Evolutionary conservation across 2,797 vertebrate species (phyloP).

Genomic region (Hephaestus fuliginosus): DNA sequence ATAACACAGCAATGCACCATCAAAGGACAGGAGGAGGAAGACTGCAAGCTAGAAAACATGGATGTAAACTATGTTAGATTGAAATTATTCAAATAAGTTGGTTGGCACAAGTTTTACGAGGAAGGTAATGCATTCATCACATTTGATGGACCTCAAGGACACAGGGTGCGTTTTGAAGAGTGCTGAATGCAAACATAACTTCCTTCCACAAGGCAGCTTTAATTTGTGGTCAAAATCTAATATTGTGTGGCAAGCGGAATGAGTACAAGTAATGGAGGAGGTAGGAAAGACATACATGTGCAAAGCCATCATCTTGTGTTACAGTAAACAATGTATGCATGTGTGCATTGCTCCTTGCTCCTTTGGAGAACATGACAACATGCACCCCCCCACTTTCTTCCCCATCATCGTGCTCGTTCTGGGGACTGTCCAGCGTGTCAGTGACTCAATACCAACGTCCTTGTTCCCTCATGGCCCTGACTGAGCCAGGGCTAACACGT

Average conservation of each 20-base stretch:
- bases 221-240: not conserved
- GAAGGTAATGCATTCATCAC: not conserved
- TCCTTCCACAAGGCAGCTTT: not conserved
- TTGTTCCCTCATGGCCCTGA: slow-evolving; percentile 77
- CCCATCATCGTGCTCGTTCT: slow-evolving; percentile 54
- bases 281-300: not conserved
- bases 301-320: slow-evolving; percentile 36
- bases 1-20: not conserved
- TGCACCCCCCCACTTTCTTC: slow-evolving; percentile 27
- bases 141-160: not conserved
- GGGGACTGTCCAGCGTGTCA: slow-evolving; percentile 74
- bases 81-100: not conserved
- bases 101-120: not conserved
- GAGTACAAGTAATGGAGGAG: not conserved
- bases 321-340: slow-evolving; percentile 19
- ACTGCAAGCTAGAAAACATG: not conserved
- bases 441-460: slow-evolving; percentile 79
- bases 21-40: not conserved
- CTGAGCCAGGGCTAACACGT: slow-evolving; percentile 73
- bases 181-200: not conserved
- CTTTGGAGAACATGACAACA: slow-evolving; percentile 55
- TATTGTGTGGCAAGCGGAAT: not conserved
- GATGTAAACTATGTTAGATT: not conserved
- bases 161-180: not conserved
- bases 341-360: slow-evolving; percentile 15